Evolutionary conservation across 2,888 invertebrate genomes (phyloP), one percentile per base, ranked within the genome.

Genomic region (Reticulitermes lucifugus): DNA sequence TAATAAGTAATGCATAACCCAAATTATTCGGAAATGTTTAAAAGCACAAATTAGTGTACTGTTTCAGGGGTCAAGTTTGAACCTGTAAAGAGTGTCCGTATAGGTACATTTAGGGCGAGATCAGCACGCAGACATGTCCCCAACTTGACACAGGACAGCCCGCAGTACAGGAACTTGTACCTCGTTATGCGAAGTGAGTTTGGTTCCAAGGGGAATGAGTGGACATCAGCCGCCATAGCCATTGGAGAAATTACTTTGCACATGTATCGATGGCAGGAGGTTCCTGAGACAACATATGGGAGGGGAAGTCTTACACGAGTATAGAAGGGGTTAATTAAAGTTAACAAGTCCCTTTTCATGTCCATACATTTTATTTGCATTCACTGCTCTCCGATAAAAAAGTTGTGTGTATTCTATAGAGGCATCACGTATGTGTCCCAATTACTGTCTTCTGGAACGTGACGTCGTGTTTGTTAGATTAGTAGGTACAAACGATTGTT

Each of bases 161-260:
- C 41, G 18, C 35, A 41, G 1, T 10, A 29, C 41, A 18, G 29
- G 41, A 73, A 73, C 73, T 73, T 73, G 73, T 73, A 73, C 14
- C 41, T 41, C 73, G 41, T 73, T 73, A 73, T 41, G 41, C 41
- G 73, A 73, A 73, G 73, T 41, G 73, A 1, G 35, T 41, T 41
- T 18, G 29, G 41, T n/a, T 73, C 73, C 73, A 18, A 29, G 10
- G 73, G 73, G 73, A 29, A n/a, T 18, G 71, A 25, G 9, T 71
- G 12, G 71, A 60, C 60, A 22, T 65, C 65, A 65, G n/a, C 65
- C 65, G 6, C 12, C 65, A 65, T 22, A 41, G 41, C 35, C 73
- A 41, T 73, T 22, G 41, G 73, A 73, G 73, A 73, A 73, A 73
- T 73, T 73, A 73, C 73, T 41, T 6, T 7, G 73, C 73, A 41